Percentiles rank a stretch among this genome's conserved stretches.
Evolutionary conservation across 2,888 invertebrate species (phyloP).

Genomic region (Hemicrepidius hirtus): DNA sequence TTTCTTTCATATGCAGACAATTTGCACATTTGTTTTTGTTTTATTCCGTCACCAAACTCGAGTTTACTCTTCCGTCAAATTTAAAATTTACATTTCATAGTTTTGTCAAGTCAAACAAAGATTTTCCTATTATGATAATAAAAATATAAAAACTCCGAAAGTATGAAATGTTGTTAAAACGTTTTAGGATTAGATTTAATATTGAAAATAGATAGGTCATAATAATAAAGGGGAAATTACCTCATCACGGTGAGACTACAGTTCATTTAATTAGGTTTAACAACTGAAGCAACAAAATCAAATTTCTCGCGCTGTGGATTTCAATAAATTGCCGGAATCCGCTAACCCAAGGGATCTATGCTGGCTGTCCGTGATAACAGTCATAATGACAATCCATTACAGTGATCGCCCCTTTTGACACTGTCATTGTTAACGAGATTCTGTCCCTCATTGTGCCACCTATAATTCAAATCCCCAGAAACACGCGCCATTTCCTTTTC

Average conservation of each 20-base stretch:
- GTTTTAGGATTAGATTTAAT: neutral
- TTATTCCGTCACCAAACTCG: neutral
- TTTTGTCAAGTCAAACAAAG: too few relatives aligned
- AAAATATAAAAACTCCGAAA: too few relatives aligned
- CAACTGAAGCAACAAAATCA: conserved; percentile 29
- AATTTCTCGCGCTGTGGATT: conserved; percentile 46
- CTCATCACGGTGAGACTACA: neutral
- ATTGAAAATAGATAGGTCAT: too few relatives aligned
- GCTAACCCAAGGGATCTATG: conserved; percentile 28
- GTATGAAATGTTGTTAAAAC: too few relatives aligned
- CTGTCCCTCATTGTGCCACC: conserved; percentile 30
- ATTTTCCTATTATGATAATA: too few relatives aligned
- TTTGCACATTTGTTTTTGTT: neutral
- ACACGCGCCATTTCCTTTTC: conserved; percentile 26
- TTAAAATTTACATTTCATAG: too few relatives aligned
- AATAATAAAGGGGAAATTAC: neutral
- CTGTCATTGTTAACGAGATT: conserved; percentile 35
- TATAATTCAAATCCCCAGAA: conserved; percentile 30
- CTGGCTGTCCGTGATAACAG: conserved; percentile 41
- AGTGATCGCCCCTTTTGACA: conserved; percentile 39
- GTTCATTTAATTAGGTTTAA: neutral
- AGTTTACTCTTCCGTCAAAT: neutral
- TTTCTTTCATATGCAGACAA: neutral
- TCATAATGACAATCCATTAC: conserved; percentile 42
- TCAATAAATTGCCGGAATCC: conserved; percentile 43